Evolutionary conservation across 2,113 vertebrate species (phyloP).

Genomic region (Rhea americana): DNA sequence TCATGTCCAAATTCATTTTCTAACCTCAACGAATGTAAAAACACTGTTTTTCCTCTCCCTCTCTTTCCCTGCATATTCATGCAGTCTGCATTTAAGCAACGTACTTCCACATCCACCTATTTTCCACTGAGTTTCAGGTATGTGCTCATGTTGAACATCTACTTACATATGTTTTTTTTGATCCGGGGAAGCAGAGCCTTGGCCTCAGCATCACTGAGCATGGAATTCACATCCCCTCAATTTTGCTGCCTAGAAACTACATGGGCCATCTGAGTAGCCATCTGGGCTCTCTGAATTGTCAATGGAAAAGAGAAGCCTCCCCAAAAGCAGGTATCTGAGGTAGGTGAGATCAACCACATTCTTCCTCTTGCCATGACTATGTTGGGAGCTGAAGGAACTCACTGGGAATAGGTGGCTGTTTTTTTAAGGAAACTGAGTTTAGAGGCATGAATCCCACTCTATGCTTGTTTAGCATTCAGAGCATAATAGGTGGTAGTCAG

Average conservation of each 20-base stretch:
- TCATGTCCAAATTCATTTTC: not conserved
- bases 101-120: conserved; percentile 1
- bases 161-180: conserved; percentile 50
- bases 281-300: not conserved
- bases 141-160: conserved; percentile 2
- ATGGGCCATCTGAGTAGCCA: too few relatives aligned
- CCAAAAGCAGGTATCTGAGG: not conserved
- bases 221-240: not conserved
- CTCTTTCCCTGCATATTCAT: not conserved
- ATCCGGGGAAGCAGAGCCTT: not conserved
- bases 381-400: not conserved
- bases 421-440: not conserved
- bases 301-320: not conserved
- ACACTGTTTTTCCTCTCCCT: not conserved
- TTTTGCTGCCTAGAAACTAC: not conserved
- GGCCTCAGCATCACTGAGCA: not conserved
- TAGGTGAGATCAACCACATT: not conserved
- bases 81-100: not conserved
- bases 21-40: not conserved
- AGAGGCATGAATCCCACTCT: not conserved
- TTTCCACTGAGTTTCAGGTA: conserved; percentile 36
- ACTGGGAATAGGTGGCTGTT: not conserved
- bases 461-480: not conserved
- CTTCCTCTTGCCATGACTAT: not conserved
- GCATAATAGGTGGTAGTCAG: not conserved